phyloP scores from a whole-genome alignment of 2,888 invertebrate genomes.

The Nephrocerus scutellatus region DNA sequence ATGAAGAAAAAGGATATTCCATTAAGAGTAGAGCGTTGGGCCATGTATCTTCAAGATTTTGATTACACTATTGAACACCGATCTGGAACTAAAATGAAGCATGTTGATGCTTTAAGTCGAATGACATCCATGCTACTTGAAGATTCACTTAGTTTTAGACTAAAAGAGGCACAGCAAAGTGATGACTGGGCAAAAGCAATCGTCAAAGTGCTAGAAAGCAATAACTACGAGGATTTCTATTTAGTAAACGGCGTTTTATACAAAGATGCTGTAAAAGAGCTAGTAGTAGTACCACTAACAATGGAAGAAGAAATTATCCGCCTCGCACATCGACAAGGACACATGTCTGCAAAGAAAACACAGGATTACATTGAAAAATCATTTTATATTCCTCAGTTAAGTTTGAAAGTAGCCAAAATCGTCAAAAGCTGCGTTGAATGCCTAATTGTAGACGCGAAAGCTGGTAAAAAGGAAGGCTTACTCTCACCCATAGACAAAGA shows the following conservation, averaged over 20 bases:
- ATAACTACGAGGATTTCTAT: slow-evolving; percentile 8
- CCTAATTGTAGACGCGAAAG: slow-evolving; percentile 22
- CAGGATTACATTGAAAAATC: slow-evolving; percentile 26
- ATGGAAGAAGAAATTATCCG: slow-evolving; percentile 35
- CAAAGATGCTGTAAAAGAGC: slow-evolving; percentile 4
- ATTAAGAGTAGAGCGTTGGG: slow-evolving; percentile 19
- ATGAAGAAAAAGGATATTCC: slow-evolving; percentile 12
- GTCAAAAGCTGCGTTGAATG: slow-evolving; percentile 18
- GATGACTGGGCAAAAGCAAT: slow-evolving; percentile 6
- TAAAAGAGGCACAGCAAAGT: not conserved
- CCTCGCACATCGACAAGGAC: slow-evolving; percentile 34
- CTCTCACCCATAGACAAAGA: slow-evolving; percentile 8
- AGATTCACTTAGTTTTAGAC: not conserved
- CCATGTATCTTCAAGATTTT: slow-evolving; percentile 18
- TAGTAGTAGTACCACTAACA: slow-evolving; percentile 31
- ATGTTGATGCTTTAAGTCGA: slow-evolving; percentile 21
- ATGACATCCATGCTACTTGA: slow-evolving; percentile 7
- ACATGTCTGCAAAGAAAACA: slow-evolving; percentile 33
- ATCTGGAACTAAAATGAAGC: slow-evolving; percentile 17
- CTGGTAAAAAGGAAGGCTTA: slow-evolving; percentile 34
- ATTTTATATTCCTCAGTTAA: slow-evolving; percentile 25
- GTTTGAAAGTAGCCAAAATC: slow-evolving; percentile 7
- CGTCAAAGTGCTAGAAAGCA: slow-evolving; percentile 4
- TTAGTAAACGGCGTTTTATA: slow-evolving; percentile 8
- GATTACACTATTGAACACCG: slow-evolving; percentile 20